These are phyloP conservation scores for Oxyura jamaicensis DNA, from an alignment of 2,113 vertebrate genomes.

Conservation along the genomic window DNA sequence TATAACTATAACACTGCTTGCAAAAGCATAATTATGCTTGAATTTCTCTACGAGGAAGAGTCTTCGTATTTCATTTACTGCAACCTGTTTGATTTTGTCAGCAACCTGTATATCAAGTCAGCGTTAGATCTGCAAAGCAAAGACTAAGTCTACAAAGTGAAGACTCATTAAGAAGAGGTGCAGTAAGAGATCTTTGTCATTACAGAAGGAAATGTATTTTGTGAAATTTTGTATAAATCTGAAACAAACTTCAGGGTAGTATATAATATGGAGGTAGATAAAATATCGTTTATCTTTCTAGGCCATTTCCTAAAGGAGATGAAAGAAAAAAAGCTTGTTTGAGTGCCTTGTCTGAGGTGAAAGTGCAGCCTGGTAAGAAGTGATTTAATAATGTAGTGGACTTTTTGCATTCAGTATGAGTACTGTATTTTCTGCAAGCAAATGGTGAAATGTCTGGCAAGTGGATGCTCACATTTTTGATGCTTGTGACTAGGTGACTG, in stretches of 20 bases:
- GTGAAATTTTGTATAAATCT: neutral
- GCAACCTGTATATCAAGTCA: neutral
- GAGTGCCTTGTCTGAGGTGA: slow-evolving; percentile 90
- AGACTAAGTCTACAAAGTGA: neutral
- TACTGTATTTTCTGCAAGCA: neutral
- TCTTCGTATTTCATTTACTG: neutral
- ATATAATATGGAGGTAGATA: neutral
- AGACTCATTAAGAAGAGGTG: neutral
- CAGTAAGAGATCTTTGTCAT: neutral
- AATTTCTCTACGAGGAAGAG: neutral
- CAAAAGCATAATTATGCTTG: neutral
- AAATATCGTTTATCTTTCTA: slow-evolving; percentile 59
- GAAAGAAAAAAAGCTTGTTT: slow-evolving; percentile 94
- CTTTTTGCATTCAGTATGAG: neutral
- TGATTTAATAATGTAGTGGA: neutral
- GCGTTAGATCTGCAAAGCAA: neutral
- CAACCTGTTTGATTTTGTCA: neutral
- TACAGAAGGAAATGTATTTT: neutral
- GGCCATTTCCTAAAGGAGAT: slow-evolving; percentile 95
- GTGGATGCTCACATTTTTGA: neutral
- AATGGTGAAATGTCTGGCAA: neutral
- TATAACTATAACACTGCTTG: neutral
- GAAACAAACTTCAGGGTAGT: neutral
- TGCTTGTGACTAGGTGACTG: neutral
- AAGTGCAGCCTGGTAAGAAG: slow-evolving; percentile 93